Conservation (phyloP, 2,888 invertebrate species). For the Hirtodrosophila confusa region DNA sequence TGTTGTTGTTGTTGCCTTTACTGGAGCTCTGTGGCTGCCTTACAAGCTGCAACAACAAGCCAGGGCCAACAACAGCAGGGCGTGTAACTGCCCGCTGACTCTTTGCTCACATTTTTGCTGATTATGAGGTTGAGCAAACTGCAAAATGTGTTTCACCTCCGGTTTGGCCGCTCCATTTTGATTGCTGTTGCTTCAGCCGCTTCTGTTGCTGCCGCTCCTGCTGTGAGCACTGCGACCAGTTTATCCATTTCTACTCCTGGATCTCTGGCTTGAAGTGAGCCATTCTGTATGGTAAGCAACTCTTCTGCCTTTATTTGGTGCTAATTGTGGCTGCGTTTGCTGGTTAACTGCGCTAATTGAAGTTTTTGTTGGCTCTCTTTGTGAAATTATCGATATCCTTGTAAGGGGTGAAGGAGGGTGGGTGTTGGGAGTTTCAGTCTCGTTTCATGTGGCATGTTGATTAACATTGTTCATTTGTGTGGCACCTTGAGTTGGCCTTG, state of each 20-base stretch:
- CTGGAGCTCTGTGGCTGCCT: constrained; percentile 47
- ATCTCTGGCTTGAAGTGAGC: constrained; percentile 45
- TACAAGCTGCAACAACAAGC: constrained; percentile 29
- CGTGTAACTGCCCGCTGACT: constrained; percentile 27
- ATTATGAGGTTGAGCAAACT: constrained; percentile 67
- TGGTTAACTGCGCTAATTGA: constrained; percentile 67
- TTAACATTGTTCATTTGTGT: constrained; percentile 8
- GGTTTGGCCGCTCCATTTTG: constrained; percentile 53
- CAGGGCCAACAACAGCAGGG: constrained; percentile 1
- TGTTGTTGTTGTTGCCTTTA: constrained; percentile 27
- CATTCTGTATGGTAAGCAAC: constrained; percentile 22
- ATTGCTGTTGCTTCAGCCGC: constrained; percentile 25
- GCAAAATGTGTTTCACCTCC: constrained; percentile 60
- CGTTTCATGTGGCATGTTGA: constrained; percentile 2
- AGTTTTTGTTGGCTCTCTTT: constrained; percentile 34
- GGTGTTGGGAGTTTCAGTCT: too few relatives aligned
- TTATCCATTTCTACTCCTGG: constrained; percentile 22
- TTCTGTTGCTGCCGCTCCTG: background rate
- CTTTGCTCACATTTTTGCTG: constrained; percentile 49
- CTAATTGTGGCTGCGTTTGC: constrained; percentile 69
- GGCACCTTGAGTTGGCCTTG: background rate
- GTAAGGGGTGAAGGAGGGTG: background rate
- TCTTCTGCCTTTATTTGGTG: constrained; percentile 55
- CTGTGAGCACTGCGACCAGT: constrained; percentile 4
- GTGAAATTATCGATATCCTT: constrained; percentile 40